phyloP scores from a whole-genome alignment of 2,888 invertebrate species.

The Amorpha juglandis region DNA sequence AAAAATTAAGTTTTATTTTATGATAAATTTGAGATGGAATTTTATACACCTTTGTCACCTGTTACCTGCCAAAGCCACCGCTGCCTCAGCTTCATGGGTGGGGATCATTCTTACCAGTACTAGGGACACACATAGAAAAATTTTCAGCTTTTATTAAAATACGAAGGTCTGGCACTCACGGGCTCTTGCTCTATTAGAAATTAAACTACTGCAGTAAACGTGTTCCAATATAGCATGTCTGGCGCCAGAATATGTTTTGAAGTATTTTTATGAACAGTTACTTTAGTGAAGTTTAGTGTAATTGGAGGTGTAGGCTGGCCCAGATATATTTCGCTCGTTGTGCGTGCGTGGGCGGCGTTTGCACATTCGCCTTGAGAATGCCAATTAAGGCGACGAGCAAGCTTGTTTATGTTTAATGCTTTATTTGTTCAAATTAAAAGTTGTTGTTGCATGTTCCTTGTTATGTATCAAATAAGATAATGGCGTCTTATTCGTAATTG shows the following conservation, averaged over 20 bases:
- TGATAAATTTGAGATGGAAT: too few relatives aligned
- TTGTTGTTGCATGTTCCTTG: not conserved
- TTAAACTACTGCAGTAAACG: constrained; percentile 15
- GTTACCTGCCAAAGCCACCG: too few relatives aligned
- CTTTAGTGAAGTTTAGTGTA: constrained; percentile 42
- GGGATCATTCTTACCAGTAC: too few relatives aligned
- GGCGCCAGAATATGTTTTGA: constrained; percentile 35
- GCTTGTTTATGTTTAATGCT: constrained; percentile 64
- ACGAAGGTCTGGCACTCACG: too few relatives aligned
- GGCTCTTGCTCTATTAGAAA: too few relatives aligned
- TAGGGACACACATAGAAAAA: too few relatives aligned
- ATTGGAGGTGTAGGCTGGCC: constrained; percentile 70
- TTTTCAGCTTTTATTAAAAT: too few relatives aligned
- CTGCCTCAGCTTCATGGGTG: too few relatives aligned
- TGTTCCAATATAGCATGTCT: constrained; percentile 17
- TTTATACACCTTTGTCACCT: too few relatives aligned
- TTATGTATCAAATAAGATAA: too few relatives aligned
- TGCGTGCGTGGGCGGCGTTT: constrained; percentile 55
- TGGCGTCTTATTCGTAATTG: too few relatives aligned
- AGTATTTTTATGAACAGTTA: constrained; percentile 38
- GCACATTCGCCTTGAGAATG: constrained; percentile 61
- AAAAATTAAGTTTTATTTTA: too few relatives aligned
- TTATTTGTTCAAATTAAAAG: constrained; percentile 58
- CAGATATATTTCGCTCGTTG: constrained; percentile 59
- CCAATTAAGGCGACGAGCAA: constrained; percentile 69